Evolutionary conservation across 2,888 invertebrate species (phyloP).

Genomic region (Diplolepis rosae): DNA sequence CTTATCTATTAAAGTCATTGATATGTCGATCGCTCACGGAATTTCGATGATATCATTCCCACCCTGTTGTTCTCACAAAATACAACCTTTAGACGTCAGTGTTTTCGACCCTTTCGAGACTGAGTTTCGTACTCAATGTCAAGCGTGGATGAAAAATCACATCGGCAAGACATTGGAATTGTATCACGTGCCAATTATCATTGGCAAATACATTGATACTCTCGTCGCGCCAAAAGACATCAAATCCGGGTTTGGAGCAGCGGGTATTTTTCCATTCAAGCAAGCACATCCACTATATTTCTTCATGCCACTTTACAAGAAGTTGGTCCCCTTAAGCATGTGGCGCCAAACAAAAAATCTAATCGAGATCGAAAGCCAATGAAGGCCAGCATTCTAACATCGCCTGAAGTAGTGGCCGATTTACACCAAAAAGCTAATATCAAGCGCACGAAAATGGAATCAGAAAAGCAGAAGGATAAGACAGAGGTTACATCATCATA

Average conservation of each 20-base stretch:
- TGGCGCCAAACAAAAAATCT: constrained; percentile 12
- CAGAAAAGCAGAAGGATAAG: too few species aligned
- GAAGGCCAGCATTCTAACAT: constrained; percentile 24
- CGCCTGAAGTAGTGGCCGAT: background rate
- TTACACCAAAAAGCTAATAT: constrained; percentile 16
- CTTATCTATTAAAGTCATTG: constrained; percentile 49
- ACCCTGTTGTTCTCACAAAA: constrained; percentile 10
- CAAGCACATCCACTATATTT: too few species aligned
- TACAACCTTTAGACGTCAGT: constrained; percentile 26
- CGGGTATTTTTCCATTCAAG: constrained; percentile 6
- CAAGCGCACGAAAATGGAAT: too few species aligned
- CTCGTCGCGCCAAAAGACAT: background rate
- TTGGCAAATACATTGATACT: background rate
- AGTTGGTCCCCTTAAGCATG: constrained; percentile 17
- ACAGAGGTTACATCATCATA: too few species aligned
- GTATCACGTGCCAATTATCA: background rate
- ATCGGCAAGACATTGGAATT: background rate
- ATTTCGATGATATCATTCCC: constrained; percentile 26
- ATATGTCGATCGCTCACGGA: constrained; percentile 44
- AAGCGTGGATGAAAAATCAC: constrained; percentile 24
- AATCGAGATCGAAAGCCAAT: constrained; percentile 22
- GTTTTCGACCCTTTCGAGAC: constrained; percentile 8
- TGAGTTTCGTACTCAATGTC: background rate
- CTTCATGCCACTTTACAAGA: constrained; percentile 12
- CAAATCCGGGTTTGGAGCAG: background rate